Conservation (phyloP, 1,140 invertebrate genomes). For the Pogonomyrmex californicus region DNA sequence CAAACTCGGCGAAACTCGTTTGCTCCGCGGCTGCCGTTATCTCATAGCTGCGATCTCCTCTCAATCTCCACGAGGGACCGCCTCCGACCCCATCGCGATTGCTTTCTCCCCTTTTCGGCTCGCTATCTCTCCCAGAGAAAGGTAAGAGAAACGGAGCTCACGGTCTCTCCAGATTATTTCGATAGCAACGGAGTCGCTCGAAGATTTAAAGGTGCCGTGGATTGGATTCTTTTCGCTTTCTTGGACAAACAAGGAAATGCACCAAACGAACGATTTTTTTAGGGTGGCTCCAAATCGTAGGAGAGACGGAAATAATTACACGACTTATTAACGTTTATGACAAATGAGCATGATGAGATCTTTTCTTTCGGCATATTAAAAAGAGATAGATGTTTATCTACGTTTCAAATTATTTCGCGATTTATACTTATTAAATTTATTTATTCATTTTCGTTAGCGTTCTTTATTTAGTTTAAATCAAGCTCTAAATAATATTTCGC, state of each 20-base stretch:
- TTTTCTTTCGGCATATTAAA: too few species aligned
- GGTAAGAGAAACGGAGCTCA: conserved; percentile 38
- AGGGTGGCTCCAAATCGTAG: neutral
- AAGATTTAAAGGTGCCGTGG: conserved; percentile 10
- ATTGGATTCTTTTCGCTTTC: conserved; percentile 13
- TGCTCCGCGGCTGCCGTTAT: conserved; percentile 72
- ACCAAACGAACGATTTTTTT: neutral
- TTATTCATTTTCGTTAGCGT: too few species aligned
- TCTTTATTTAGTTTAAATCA: too few species aligned
- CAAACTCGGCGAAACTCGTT: conserved; percentile 76
- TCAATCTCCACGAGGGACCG: conserved; percentile 54
- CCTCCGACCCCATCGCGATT: conserved; percentile 13
- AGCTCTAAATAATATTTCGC: neutral
- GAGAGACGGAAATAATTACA: too few species aligned
- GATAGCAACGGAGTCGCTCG: conserved; percentile 48
- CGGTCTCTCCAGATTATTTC: conserved; percentile 53
- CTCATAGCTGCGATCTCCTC: conserved; percentile 67
- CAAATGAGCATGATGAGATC: too few species aligned
- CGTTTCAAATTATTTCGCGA: too few species aligned
- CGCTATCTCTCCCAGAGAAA: conserved; percentile 27
- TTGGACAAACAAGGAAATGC: neutral
- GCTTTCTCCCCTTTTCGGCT: conserved; percentile 44
- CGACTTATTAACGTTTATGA: too few species aligned
- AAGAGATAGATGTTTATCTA: too few species aligned
- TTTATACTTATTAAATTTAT: too few species aligned